These are phyloP conservation scores for Parnassius apollo DNA, from an alignment of 2,888 invertebrate genomes.

Conservation along the genomic window DNA sequence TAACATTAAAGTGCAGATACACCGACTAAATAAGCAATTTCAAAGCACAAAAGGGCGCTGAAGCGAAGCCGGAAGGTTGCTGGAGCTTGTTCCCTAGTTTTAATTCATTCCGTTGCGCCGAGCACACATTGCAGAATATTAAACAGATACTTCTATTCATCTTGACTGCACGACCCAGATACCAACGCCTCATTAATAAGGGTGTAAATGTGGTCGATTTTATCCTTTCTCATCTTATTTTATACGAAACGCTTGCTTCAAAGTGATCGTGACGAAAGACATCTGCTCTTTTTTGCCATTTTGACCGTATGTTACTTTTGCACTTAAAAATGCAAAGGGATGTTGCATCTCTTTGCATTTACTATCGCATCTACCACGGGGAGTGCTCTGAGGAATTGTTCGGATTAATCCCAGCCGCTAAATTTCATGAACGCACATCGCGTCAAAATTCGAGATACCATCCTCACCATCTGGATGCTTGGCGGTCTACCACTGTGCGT, in stretches of 20 bases:
- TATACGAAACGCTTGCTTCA: slow-evolving; percentile 5
- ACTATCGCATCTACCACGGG: no score
- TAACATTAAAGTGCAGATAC: slow-evolving; percentile 17
- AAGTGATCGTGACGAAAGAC: slow-evolving; percentile 4
- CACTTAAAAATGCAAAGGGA: no score
- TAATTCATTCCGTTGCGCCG: slow-evolving; percentile 49
- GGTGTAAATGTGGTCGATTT: slow-evolving; percentile 24
- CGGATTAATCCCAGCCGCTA: no score
- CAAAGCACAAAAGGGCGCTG: slow-evolving; percentile 25
- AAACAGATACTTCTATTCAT: slow-evolving; percentile 50
- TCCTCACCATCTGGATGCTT: no score
- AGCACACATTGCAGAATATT: slow-evolving; percentile 50
- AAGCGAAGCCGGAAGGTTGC: slow-evolving; percentile 28
- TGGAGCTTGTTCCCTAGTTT: slow-evolving; percentile 46
- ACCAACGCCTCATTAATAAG: slow-evolving; percentile 34
- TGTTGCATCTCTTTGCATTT: no score
- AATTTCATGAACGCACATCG: no score
- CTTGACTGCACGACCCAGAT: slow-evolving; percentile 49
- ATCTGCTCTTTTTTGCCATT: neutral
- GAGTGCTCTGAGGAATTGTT: no score
- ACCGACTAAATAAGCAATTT: slow-evolving; percentile 26
- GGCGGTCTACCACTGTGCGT: no score
- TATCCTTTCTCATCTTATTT: slow-evolving; percentile 6
- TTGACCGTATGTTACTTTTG: no score
- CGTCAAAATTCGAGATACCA: no score